A percentile compares a stretch with the other conserved stretches of the same genome.
phyloP scores from a whole-genome alignment of 2,797 vertebrate species.

The Clarias fuscus region DNA sequence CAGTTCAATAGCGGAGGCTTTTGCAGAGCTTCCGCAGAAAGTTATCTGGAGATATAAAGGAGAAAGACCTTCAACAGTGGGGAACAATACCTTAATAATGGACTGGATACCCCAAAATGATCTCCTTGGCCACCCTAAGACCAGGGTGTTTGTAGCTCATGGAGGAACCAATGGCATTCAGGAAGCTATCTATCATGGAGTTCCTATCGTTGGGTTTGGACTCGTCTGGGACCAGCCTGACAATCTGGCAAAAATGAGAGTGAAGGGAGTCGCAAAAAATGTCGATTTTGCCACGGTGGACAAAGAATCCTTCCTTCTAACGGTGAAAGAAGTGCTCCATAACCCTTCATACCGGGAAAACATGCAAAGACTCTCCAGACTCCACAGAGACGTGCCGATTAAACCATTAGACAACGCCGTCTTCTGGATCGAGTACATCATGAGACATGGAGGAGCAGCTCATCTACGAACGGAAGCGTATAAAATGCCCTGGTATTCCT shows the following conservation, averaged over 20 bases:
- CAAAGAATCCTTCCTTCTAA: constrained; percentile 48
- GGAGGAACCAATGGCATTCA: constrained; percentile 56
- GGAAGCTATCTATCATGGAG: constrained; percentile 60
- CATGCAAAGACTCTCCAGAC: constrained; percentile 60
- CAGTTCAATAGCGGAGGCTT: constrained; percentile 55
- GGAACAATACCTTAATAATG: constrained; percentile 60
- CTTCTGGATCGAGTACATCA: constrained; percentile 61
- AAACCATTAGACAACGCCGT: constrained; percentile 57
- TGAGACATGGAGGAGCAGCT: constrained; percentile 59
- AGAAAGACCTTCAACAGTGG: constrained; percentile 45
- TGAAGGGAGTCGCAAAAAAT: constrained; percentile 51
- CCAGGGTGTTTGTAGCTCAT: constrained; percentile 45
- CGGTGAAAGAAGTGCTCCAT: constrained; percentile 55
- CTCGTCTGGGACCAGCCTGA: constrained; percentile 61
- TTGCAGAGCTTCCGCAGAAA: constrained; percentile 59
- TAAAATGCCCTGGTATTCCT: constrained; percentile 61
- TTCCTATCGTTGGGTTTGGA: constrained; percentile 58
- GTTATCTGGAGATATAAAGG: constrained; percentile 58
- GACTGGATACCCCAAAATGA: constrained; percentile 64
- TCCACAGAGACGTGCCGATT: constrained; percentile 57
- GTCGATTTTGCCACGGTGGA: constrained; percentile 47
- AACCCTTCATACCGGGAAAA: constrained; percentile 56
- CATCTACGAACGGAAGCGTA: constrained; percentile 60
- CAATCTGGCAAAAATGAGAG: constrained; percentile 56
- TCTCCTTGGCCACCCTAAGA: constrained; percentile 60